Evolutionary conservation across 1,140 invertebrate genomes (phyloP).

Genomic region (Pogonognathellus flavescens): DNA sequence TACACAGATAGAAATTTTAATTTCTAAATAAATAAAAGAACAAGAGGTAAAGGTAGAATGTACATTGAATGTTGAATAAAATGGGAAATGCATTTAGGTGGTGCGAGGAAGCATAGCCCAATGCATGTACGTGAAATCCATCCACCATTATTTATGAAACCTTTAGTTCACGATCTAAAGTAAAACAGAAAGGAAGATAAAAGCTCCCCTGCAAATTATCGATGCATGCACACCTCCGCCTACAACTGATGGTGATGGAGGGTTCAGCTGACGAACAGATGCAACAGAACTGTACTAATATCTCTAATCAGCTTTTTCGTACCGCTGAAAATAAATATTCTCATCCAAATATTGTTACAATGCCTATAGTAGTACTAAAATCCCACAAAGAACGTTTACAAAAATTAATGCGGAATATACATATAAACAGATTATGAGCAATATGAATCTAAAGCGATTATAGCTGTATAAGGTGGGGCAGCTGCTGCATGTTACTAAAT

Average conservation of each 20-base stretch:
- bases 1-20: too few species aligned
- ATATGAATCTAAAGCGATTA: too few species aligned
- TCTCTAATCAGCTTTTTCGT: not conserved
- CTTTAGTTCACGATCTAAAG: slow-evolving; percentile 2
- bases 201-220: slow-evolving; percentile 24
- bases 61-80: not conserved
- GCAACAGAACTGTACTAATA: too few species aligned
- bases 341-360: too few species aligned
- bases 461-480: too few species aligned
- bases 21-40: too few species aligned
- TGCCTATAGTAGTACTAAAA: too few species aligned
- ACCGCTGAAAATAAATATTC: not conserved
- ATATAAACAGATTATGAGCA: too few species aligned
- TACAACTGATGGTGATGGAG: not conserved
- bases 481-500: too few species aligned
- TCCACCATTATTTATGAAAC: slow-evolving; percentile 11
- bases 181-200: not conserved
- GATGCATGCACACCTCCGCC: slow-evolving; percentile 40
- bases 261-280: too few species aligned
- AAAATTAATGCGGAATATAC: too few species aligned
- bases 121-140: not conserved
- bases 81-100: slow-evolving; percentile 42
- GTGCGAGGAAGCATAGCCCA: slow-evolving; percentile 20
- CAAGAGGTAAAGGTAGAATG: not conserved
- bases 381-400: too few species aligned